Percentiles rank a stretch among this genome's conserved stretches.
These are phyloP conservation scores for Orchestia grillus DNA, from an alignment of 1,140 invertebrate genomes.

Conservation along the genomic window DNA sequence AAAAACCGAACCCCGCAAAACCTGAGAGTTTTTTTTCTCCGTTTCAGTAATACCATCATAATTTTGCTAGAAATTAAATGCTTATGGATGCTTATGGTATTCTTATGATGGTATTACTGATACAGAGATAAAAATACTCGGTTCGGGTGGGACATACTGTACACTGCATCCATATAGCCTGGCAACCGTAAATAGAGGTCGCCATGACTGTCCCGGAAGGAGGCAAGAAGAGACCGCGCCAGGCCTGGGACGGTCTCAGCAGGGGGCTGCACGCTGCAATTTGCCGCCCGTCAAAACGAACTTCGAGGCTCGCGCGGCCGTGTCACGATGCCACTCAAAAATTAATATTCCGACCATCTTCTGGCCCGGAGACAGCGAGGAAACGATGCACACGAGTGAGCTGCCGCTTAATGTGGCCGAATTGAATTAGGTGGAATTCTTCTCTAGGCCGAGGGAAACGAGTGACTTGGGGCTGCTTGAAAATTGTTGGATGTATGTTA, in stretches of 20 bases:
- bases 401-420: not conserved
- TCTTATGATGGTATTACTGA: too few species aligned
- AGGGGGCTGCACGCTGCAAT: slow-evolving; percentile 13
- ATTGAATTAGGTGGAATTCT: not conserved
- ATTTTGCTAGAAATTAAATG: too few species aligned
- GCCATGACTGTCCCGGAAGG: not conserved
- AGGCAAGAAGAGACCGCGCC: not conserved
- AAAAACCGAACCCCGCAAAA: too few species aligned
- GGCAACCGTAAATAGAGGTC: not conserved
- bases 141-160: too few species aligned
- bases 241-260: not conserved
- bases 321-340: slow-evolving; percentile 24
- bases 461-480: not conserved
- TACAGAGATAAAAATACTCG: too few species aligned
- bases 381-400: not conserved
- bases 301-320: not conserved
- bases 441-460: not conserved
- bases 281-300: slow-evolving; percentile 26
- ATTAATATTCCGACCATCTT: slow-evolving; percentile 22
- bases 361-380: not conserved
- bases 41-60: too few species aligned
- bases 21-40: too few species aligned
- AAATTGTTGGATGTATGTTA: not conserved
- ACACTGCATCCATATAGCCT: too few species aligned
- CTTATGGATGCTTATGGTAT: too few species aligned